Base-by-base conservation (phyloP, 2,888 invertebrate species). In the Agelastica alni region DNA sequence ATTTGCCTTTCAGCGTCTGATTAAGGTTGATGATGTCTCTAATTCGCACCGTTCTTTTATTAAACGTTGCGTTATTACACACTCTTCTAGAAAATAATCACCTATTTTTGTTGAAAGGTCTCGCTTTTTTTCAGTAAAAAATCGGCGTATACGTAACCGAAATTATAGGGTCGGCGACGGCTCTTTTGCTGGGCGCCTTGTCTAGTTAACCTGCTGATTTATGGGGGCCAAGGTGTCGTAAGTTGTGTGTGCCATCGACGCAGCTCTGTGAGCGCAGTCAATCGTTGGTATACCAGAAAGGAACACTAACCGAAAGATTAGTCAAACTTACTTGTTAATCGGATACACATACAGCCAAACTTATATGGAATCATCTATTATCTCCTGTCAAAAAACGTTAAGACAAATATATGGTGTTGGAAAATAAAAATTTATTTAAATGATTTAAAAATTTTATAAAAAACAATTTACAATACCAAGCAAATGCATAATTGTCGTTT, bases 151-250 rank as follows among this genome's bases (percentile, higher is more conserved):
- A 34, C 51, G 43, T 44, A 37, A 41, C 41, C 26, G 26, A 75
- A 75, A 75, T 74, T 75, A 75, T 64, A 73, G 73, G 73, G 74
- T 70, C 72, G 4, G 59, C 63, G 68, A 69, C 68, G 65, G 69
- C 74, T 75, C 70, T 71, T 75, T 75, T 73, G 71, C 70, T 69
- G 72, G 74, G 73, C 74, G 74, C 73, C 74, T 71, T 70, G 73
- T 74, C 74, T 74, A 74, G 74, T 75, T 75, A 75, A 66, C 68
- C 59, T 46, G 55, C 70, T 74, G 74, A 75, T 75, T 75, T 75
- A 71, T 66, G 61, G 45, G 51, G 39, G 51, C 43, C 53, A 39
- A 57, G 44, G 51, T 49, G 32, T 31, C 32, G 32, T 30, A 37
- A 48, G 37, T 12, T 45, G 41, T 42, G 28, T 28, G 46, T 31